Evolutionary conservation across 2,113 vertebrate genomes (phyloP), one percentile per base, ranked within the genome.

Genomic region (Bostrychus sinensis): DNA sequence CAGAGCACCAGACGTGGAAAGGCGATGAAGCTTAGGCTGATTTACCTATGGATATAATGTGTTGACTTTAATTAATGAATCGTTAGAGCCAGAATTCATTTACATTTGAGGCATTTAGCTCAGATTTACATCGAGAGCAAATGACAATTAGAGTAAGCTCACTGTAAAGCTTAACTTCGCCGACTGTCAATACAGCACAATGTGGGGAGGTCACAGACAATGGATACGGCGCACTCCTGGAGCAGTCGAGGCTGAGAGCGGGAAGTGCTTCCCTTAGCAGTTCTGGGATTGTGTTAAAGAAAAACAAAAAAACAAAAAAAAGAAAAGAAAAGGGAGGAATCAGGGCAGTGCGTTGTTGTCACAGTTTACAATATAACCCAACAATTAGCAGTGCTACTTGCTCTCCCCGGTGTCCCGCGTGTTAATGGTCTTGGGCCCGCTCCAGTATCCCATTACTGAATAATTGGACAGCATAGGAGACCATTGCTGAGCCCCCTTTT

Each of bases 391-490:
- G 75, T 69, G 62, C 66, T 62, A 54, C 71, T 77, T 50, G 53
- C 63, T 64, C 25, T 85, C 84, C 73, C 75, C 53, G 19, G 75
- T 55, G 84, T 79, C 75, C 79, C 51, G 38, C 30, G 75, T 84
- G 82, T 85, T 88, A 89, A 90, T 82, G 77, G 84, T 85, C 71
- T 81, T 88, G 85, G 88, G 78, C 62, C 51, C 67, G 64, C 75
- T 89, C 82, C 87, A 89, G 75, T 86, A 69, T 83, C 86, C 82
- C 81, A 86, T 89, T 89, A 86, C 81, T 69, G 84, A 89, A 86
- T 90, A 86, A 90, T 88, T 90, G 89, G 89, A 89, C 84, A 86
- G 77, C 68, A 74, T 69, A 80, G 81, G 69, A 70, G 81, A 73
- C 80, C 82, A 81, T 81, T 76, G 17, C 82, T 34, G 75, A 81